phyloP scores from a whole-genome alignment of 2,113 vertebrate genomes.

The Junco hyemalis region DNA sequence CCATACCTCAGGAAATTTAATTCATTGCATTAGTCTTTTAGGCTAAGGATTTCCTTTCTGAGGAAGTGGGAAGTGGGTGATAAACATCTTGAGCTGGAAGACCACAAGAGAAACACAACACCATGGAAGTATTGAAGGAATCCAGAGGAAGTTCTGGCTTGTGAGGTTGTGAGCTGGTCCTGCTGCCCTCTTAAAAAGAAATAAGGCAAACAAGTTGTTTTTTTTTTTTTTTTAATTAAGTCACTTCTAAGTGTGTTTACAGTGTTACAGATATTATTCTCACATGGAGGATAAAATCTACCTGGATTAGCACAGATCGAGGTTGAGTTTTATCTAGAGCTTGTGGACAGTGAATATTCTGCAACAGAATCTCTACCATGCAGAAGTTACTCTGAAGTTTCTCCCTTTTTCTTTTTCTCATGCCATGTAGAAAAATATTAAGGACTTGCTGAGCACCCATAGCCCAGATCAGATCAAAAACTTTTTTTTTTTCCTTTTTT shows the following conservation, averaged over 20 bases:
- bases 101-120: background rate
- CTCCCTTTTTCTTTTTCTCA: background rate
- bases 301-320: background rate
- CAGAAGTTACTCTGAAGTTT: background rate
- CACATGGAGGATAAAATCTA: background rate
- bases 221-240: background rate
- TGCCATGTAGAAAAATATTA: background rate
- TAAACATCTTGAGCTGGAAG: background rate
- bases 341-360: background rate
- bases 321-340: background rate
- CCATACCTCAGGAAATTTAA: background rate
- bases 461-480: background rate
- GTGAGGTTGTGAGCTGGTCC: rapidly evolving
- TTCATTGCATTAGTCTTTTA: background rate
- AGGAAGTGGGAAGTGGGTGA: background rate
- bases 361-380: background rate
- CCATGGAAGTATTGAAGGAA: background rate
- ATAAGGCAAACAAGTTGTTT: rapidly evolving
- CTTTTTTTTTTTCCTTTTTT: background rate
- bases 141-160: background rate
- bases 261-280: background rate
- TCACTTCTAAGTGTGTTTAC: background rate
- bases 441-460: background rate
- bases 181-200: background rate
- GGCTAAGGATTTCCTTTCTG: background rate